Percentiles rank a stretch among this genome's conserved stretches.
Evolutionary conservation across 2,797 vertebrate genomes (phyloP).

Genomic region (Microctenopoma steveboyesi): DNA sequence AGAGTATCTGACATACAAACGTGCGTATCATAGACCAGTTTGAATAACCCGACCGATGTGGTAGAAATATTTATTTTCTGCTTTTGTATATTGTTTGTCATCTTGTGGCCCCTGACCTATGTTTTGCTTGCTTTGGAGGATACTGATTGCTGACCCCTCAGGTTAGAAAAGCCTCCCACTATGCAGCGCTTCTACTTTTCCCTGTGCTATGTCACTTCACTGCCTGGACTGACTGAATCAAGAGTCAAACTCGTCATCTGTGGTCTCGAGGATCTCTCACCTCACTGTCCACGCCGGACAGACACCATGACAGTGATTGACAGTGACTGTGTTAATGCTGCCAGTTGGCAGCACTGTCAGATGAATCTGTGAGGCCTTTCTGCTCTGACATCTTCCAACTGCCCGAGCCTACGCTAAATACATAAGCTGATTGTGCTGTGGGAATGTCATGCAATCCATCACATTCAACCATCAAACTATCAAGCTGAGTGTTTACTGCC

Average conservation of each 20-base stretch:
- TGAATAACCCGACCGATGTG: no score
- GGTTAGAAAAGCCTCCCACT: neutral
- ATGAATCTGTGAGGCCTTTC: constrained; percentile 36
- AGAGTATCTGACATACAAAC: no score
- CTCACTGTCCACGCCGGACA: constrained; percentile 6
- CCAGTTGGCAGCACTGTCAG: constrained; percentile 45
- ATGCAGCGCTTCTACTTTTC: neutral
- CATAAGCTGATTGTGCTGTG: constrained; percentile 43
- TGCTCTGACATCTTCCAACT: neutral
- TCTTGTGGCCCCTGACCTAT: neutral
- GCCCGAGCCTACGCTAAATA: constrained; percentile 14
- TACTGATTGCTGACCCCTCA: neutral
- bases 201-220: no score
- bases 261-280: neutral
- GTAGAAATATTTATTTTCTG: neutral
- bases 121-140: no score
- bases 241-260: neutral
- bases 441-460: constrained; percentile 24
- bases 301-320: neutral
- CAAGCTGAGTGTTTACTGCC: constrained; percentile 36
- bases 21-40: no score
- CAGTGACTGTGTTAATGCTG: constrained; percentile 2
- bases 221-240: neutral
- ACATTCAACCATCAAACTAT: constrained; percentile 17
- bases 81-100: neutral